Evolutionary conservation across 2,797 vertebrate genomes (phyloP).

Genomic region (Siniperca obscura): DNA sequence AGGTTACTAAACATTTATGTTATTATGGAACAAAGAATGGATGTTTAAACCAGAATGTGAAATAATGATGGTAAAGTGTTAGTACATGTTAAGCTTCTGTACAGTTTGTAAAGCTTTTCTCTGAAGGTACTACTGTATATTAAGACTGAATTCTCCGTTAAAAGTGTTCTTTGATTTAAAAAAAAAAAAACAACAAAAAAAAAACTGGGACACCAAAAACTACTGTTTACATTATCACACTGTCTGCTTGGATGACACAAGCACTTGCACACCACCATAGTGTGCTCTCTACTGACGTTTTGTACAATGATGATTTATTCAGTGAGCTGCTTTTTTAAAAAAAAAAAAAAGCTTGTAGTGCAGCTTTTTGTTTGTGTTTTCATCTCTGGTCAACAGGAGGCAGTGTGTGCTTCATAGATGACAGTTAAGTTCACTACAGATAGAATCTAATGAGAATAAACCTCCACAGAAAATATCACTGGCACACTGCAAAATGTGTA

Average conservation of each 20-base stretch:
- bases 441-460: background rate
- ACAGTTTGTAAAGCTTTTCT: constrained; percentile 29
- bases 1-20: background rate
- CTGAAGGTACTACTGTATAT: background rate
- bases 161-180: background rate
- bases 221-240: constrained; percentile 17
- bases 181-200: background rate
- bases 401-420: constrained; percentile 21
- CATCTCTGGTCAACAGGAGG: constrained; percentile 59
- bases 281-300: constrained; percentile 61
- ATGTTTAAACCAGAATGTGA: constrained; percentile 13
- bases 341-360: background rate
- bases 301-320: constrained; percentile 25
- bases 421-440: background rate
- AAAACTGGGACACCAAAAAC: constrained; percentile 26
- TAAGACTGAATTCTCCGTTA: background rate
- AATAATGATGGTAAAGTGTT: constrained; percentile 20
- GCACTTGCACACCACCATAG: background rate
- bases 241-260: background rate
- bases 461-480: background rate
- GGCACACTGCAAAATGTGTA: background rate
- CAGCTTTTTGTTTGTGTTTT: constrained; percentile 2
- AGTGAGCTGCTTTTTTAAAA: constrained; percentile 5
- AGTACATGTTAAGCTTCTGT: background rate
- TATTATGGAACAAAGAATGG: background rate